These are phyloP conservation scores for Lerista edwardsae DNA, from an alignment of 2,797 vertebrate species.

Conservation along the genomic window DNA sequence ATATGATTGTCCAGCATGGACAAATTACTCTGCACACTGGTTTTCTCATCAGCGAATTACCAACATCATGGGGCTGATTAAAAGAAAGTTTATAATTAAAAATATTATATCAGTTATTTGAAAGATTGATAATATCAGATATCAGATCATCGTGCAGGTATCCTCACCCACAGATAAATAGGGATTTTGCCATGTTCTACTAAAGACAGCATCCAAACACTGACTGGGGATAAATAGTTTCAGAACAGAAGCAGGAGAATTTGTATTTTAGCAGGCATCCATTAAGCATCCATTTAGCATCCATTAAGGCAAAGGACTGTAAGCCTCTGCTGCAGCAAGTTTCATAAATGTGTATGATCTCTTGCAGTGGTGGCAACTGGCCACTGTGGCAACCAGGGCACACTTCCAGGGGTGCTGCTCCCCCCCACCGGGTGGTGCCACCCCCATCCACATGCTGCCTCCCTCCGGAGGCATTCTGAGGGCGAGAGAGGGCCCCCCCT, in stretches of 20 bases:
- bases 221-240: background rate
- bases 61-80: background rate
- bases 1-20: too few species aligned
- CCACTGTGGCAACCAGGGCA: too few species aligned
- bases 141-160: too few species aligned
- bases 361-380: too few species aligned
- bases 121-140: background rate
- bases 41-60: background rate
- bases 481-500: too few species aligned
- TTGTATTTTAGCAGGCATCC: too few species aligned
- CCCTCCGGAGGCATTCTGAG: too few species aligned
- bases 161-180: background rate
- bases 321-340: background rate
- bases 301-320: background rate
- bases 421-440: too few species aligned
- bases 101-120: background rate
- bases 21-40: background rate
- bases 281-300: background rate
- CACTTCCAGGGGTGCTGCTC: too few species aligned
- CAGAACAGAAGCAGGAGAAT: background rate
- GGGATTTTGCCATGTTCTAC: background rate
- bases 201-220: too few species aligned
- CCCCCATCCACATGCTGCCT: too few species aligned
- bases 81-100: background rate
- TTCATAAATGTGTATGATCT: constrained; percentile 1